Evolutionary conservation across 2,888 invertebrate genomes (phyloP).

Genomic region (Argyresthia goedartella): DNA sequence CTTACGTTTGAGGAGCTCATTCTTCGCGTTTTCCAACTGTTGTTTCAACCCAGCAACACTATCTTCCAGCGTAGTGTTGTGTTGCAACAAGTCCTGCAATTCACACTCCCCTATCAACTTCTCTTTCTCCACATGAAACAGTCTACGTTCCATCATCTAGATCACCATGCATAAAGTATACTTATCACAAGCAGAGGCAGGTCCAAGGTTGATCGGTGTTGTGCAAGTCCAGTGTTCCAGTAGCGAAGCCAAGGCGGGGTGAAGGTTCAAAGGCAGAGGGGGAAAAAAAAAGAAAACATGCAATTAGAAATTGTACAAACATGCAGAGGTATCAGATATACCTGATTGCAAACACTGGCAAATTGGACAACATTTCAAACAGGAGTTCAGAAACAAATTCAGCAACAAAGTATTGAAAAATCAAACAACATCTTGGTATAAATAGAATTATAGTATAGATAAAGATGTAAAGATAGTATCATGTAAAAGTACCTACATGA

Average conservation of each 20-base stretch:
- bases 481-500: no score
- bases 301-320: conserved; percentile 33
- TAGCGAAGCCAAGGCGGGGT: conserved; percentile 27
- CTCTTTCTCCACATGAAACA: conserved; percentile 74
- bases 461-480: no score
- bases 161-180: conserved; percentile 9
- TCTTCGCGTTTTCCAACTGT: conserved; percentile 49
- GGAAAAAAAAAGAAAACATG: conserved; percentile 47
- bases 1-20: conserved; percentile 50
- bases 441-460: no score
- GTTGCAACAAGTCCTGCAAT: conserved; percentile 75
- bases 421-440: no score
- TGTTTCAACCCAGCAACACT: conserved; percentile 65
- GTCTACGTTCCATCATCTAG: conserved; percentile 74
- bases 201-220: conserved; percentile 1
- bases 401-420: no score
- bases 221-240: not conserved
- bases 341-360: no score
- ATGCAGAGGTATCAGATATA: not conserved
- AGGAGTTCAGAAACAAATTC: no score
- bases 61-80: conserved; percentile 76
- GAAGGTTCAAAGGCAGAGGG: conserved; percentile 10
- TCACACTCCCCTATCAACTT: conserved; percentile 75
- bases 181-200: conserved; percentile 10
- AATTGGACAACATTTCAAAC: no score